These are phyloP conservation scores for Noturus placidus DNA, from an alignment of 2,113 vertebrate genomes.

Conservation along the genomic window DNA sequence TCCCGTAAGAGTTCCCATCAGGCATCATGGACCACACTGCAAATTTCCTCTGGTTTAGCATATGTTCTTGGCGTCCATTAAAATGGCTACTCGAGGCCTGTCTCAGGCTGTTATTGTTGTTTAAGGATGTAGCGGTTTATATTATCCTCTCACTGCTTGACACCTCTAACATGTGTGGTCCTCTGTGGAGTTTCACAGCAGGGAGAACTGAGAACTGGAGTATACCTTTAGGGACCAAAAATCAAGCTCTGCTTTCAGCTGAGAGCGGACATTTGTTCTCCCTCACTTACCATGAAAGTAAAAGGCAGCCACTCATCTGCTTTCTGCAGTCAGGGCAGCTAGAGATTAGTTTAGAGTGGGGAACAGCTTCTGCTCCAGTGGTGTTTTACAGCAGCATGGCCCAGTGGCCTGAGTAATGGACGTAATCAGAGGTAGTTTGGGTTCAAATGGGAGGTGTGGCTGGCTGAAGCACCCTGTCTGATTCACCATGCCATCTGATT, in stretches of 20 bases:
- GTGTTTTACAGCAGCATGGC: slow-evolving; percentile 32
- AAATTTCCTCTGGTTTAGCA: slow-evolving; percentile 8
- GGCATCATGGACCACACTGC: neutral
- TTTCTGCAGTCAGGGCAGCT: slow-evolving; percentile 1
- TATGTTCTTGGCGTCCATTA: slow-evolving; percentile 7
- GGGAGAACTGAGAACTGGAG: neutral
- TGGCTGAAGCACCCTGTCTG: slow-evolving; percentile 31
- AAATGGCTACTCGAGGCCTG: slow-evolving; percentile 32
- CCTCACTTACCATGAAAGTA: slow-evolving; percentile 50
- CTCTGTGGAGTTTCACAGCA: neutral
- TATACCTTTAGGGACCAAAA: slow-evolving; percentile 30
- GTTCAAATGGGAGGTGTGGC: slow-evolving; percentile 44
- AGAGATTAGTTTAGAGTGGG: slow-evolving; percentile 35
- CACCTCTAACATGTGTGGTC: slow-evolving; percentile 9
- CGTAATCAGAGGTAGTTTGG: slow-evolving; percentile 39
- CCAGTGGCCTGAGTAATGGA: slow-evolving; percentile 47
- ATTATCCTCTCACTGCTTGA: neutral
- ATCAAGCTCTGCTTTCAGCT: slow-evolving; percentile 25
- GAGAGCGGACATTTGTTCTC: slow-evolving; percentile 46
- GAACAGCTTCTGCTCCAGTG: slow-evolving; percentile 33
- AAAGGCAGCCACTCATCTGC: slow-evolving; percentile 29
- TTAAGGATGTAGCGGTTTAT: neutral
- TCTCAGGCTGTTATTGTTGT: slow-evolving; percentile 18
- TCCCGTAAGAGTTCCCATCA: neutral
- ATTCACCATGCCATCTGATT: slow-evolving; percentile 34